Evolutionary conservation across 2,113 vertebrate species (phyloP), one percentile per base, ranked within the genome.

Genomic region (Pseudorasbora parva): DNA sequence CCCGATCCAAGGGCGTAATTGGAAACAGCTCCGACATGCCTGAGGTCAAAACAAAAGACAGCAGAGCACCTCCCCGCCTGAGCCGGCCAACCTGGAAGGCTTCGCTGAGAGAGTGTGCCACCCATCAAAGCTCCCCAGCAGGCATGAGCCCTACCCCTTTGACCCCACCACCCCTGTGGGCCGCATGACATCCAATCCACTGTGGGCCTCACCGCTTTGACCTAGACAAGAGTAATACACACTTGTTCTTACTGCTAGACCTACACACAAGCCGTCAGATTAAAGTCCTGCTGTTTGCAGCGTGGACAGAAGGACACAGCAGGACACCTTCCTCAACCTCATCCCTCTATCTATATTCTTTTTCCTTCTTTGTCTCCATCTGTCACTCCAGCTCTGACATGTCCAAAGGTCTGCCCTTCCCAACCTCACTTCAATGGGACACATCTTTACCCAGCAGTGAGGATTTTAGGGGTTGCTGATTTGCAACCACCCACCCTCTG

Each of bases 11-110:
- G 87, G 87, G 85, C 85, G 71, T 95, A 94, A 95, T 94, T 93
- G 92, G 92, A 94, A 94, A 92, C 94, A 95, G 93, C 84, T 92
- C 2, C 79, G 54, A 57, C 83, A 62, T 37, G 86, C 88, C 89
- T 84, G 23, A 86, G 88, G 90, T 91, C 88, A 91, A 92, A 90
- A 89, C 91, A 83, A 73, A 66, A 92, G 88, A 79, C 73, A 92
- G 92, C 27, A 66, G 91, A 88, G 91, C 89, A 91, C 88, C 90
- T 91, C 91, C 90, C 91, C 89, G 30, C 51, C 51, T 3, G 43
- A 45, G 66, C 62, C 8, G 1, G 59, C 27, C 54, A 82, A 21
- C 66, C 59, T 30, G 54, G 69, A 68, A 9, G 76, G 89, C 86
- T 43, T 4, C 88, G 89, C 89, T 88, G 90, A 6, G 84, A 89